Conservation (phyloP, 2,113 vertebrate species). For the Pseudolaguvia tuberculata region DNA sequence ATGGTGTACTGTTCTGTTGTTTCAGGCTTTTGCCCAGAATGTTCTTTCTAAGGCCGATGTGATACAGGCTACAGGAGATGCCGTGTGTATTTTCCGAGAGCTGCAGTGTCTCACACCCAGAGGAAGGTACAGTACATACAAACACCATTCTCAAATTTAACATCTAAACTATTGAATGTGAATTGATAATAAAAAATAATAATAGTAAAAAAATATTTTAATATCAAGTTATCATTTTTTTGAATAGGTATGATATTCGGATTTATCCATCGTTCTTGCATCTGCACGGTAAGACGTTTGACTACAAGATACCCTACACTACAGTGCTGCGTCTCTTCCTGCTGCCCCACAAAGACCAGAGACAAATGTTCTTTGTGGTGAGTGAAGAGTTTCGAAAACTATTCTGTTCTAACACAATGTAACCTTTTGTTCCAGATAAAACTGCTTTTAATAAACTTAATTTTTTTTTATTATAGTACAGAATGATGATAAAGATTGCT, state of each 20-base stretch:
- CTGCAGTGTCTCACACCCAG: conserved; percentile 82
- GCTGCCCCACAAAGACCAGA: conserved; percentile 95
- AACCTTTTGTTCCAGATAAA: not conserved
- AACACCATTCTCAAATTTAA: not conserved
- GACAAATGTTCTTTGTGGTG: conserved; percentile 99
- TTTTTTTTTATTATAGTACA: not conserved
- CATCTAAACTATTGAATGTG: too few species aligned
- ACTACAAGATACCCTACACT: conserved; percentile 98
- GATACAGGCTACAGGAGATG: conserved; percentile 83
- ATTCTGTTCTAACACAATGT: not conserved
- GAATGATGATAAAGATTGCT: not conserved
- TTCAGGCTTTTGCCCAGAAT: conserved; percentile 80
- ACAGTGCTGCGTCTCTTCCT: conserved; percentile 93
- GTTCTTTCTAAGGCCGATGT: conserved; percentile 83
- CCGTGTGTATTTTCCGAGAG: conserved; percentile 83
- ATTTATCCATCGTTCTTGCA: conserved; percentile 97
- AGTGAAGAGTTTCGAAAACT: conserved; percentile 31
- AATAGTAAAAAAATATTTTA: not conserved
- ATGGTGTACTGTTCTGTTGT: not conserved
- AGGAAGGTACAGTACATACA: conserved; percentile 61
- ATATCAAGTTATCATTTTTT: not conserved
- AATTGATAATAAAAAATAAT: too few species aligned
- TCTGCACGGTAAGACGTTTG: conserved; percentile 94
- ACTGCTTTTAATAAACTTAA: not conserved
- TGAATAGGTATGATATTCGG: conserved; percentile 86